phyloP scores from a whole-genome alignment of 2,888 invertebrate genomes.

The Hemithea aestivaria region DNA sequence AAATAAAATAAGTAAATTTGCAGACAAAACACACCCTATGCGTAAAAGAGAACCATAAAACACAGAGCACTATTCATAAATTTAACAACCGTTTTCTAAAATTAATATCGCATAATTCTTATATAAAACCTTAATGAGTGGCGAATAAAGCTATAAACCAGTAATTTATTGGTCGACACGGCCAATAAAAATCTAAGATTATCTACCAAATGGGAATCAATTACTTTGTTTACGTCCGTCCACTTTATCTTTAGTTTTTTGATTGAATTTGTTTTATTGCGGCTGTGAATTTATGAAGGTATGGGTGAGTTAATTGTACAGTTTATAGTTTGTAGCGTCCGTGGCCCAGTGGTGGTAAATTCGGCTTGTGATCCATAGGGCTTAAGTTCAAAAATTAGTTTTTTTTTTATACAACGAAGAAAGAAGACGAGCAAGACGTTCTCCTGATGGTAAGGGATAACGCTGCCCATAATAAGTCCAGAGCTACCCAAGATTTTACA shows the following conservation, averaged over 20 bases:
- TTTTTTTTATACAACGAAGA: too few species aligned
- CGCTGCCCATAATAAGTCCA: too few species aligned
- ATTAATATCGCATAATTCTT: slow-evolving; percentile 71
- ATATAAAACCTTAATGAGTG: slow-evolving; percentile 72
- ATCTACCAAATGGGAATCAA: slow-evolving; percentile 53
- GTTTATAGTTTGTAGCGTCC: too few species aligned
- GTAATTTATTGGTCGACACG: slow-evolving; percentile 51
- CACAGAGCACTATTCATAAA: slow-evolving; percentile 49
- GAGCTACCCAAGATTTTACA: too few species aligned
- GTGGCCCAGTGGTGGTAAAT: too few species aligned
- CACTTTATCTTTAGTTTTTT: slow-evolving; percentile 28
- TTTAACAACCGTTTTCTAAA: slow-evolving; percentile 64
- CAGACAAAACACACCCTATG: too few species aligned
- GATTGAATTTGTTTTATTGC: slow-evolving; percentile 33
- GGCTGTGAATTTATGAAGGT: slow-evolving; percentile 25
- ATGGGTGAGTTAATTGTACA: too few species aligned
- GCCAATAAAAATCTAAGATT: slow-evolving; percentile 51
- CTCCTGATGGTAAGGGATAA: too few species aligned
- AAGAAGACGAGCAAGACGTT: too few species aligned
- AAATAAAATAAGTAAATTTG: too few species aligned
- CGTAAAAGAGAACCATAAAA: slow-evolving; percentile 40
- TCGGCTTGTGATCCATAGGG: too few species aligned
- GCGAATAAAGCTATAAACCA: slow-evolving; percentile 70
- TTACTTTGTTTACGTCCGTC: slow-evolving; percentile 52
- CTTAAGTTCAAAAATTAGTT: too few species aligned